Conservation (phyloP, 2,113 vertebrate species). For the Dromaius novaehollandiae region DNA sequence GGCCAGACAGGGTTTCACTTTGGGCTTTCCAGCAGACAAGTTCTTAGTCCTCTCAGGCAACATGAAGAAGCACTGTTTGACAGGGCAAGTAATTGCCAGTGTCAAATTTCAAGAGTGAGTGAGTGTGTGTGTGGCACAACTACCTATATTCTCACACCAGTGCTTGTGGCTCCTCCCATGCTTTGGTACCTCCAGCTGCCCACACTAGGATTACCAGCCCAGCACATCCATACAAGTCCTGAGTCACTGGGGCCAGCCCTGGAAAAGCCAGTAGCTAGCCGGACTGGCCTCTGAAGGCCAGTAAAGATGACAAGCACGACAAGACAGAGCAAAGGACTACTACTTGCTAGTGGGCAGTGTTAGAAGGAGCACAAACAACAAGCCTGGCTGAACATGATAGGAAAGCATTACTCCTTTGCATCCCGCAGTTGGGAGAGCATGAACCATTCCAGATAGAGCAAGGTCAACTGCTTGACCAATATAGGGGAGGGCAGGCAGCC, state of each 20-base stretch:
- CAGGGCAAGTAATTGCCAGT: not conserved
- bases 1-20: not conserved
- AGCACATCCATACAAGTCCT: fast-evolving
- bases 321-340: not conserved
- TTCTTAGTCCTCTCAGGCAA: not conserved
- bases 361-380: not conserved
- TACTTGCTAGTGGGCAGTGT: not conserved
- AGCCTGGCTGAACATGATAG: not conserved
- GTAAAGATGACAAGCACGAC: not conserved
- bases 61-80: not conserved
- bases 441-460: not conserved
- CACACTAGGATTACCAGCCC: not conserved
- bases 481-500: not conserved
- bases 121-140: fast-evolving
- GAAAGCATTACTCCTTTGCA: not conserved
- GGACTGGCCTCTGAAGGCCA: not conserved
- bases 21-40: not conserved
- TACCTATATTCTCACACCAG: not conserved
- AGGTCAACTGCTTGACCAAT: not conserved
- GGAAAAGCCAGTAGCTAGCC: not conserved
- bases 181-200: not conserved
- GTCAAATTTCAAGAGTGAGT: not conserved
- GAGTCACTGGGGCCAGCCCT: not conserved
- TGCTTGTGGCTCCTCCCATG: not conserved
- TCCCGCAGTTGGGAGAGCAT: fast-evolving